Conservation (phyloP, 2,888 invertebrate species). For the Acleris holmiana region DNA sequence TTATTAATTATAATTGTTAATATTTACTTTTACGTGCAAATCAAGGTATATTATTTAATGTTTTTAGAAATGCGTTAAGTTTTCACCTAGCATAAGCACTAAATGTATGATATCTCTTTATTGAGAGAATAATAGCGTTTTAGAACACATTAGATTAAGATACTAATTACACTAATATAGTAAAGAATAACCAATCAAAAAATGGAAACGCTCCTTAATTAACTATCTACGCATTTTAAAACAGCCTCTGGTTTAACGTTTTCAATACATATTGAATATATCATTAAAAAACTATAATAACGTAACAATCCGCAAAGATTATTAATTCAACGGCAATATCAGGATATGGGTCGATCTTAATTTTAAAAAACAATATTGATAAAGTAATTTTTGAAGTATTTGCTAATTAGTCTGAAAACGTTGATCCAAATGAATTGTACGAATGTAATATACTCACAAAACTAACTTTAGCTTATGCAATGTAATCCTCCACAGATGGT, state of each 20-base stretch:
- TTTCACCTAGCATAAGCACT: conserved; percentile 11
- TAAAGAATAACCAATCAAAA: conserved; percentile 9
- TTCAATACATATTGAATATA: neutral
- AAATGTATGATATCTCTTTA: conserved; percentile 16
- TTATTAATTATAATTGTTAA: too few species aligned
- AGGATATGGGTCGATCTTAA: too few species aligned
- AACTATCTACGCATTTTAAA: conserved; percentile 26
- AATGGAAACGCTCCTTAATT: conserved; percentile 12
- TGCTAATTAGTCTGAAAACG: conserved; percentile 24
- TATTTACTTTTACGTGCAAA: too few species aligned
- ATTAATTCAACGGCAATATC: too few species aligned
- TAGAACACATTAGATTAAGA: neutral
- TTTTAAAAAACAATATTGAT: too few species aligned
- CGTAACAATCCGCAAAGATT: neutral
- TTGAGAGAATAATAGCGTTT: neutral
- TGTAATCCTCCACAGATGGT: conserved; percentile 85
- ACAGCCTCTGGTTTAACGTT: conserved; percentile 14
- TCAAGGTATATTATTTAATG: neutral
- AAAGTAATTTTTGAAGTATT: too few species aligned
- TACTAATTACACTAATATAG: conserved; percentile 25
- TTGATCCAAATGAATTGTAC: conserved; percentile 18
- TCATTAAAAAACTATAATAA: neutral
- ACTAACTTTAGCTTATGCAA: conserved; percentile 79
- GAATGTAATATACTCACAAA: conserved; percentile 57
- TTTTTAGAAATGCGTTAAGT: neutral